phyloP scores from a whole-genome alignment of 2,797 vertebrate genomes.

The Gephyroberyx darwinii region DNA sequence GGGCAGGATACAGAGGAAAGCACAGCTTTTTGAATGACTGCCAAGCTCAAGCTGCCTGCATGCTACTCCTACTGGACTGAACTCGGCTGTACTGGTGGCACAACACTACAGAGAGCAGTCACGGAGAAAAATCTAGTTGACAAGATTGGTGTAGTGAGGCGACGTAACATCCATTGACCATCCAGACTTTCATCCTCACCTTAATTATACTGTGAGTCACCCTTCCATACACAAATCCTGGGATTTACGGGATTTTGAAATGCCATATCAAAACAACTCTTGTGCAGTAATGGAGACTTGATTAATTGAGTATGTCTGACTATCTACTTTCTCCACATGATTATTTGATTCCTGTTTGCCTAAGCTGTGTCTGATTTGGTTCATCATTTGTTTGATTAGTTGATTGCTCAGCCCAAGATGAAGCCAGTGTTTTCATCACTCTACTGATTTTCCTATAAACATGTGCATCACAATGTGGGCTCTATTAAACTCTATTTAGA shows the following conservation, averaged over 20 bases:
- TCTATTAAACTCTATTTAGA: not conserved
- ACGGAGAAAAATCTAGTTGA: not conserved
- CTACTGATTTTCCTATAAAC: conserved; percentile 48
- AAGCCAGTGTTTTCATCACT: conserved; percentile 49
- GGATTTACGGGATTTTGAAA: not conserved
- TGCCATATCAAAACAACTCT: conserved; percentile 22
- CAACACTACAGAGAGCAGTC: not conserved
- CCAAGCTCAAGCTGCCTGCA: conserved; percentile 8
- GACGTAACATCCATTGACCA: conserved; percentile 30
- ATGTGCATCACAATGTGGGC: conserved; percentile 24
- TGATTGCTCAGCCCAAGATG: conserved; percentile 31
- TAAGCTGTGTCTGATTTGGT: conserved; percentile 13
- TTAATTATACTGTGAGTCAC: conserved; percentile 6
- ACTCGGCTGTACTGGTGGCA: not conserved
- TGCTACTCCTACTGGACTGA: not conserved
- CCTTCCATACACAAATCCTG: too few relatives aligned
- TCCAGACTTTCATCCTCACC: conserved; percentile 12
- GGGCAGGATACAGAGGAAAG: conserved; percentile 28
- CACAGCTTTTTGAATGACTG: conserved; percentile 19
- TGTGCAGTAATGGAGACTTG: not conserved
- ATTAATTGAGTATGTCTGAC: not conserved
- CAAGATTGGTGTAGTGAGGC: not conserved
- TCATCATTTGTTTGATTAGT: conserved; percentile 48
- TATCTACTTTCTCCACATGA: conserved; percentile 24
- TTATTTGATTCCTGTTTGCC: not conserved